Evolutionary conservation across 2,113 vertebrate genomes (phyloP).

Genomic region (Pluvianellus socialis): DNA sequence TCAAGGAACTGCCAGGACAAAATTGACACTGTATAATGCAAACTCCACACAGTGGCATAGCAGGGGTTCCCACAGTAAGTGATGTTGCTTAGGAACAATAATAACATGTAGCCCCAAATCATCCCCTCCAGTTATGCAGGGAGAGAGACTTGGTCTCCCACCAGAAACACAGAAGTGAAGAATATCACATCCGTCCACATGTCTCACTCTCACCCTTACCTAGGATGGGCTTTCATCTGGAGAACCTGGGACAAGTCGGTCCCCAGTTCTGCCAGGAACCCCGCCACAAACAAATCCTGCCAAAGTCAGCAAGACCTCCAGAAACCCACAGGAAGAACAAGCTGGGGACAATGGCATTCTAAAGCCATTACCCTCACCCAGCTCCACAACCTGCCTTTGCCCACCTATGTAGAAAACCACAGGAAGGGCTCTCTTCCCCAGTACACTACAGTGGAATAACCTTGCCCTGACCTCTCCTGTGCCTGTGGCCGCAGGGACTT

Average conservation of each 20-base stretch:
- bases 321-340: not conserved
- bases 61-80: not conserved
- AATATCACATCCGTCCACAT: not conserved
- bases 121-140: not conserved
- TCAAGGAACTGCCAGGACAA: slow-evolving; percentile 4
- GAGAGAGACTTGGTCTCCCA: not conserved
- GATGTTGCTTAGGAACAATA: slow-evolving; percentile 52
- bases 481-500: rapidly evolving
- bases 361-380: not conserved
- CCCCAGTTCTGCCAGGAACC: not conserved
- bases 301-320: not conserved
- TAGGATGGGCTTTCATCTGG: not conserved
- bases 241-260: not conserved
- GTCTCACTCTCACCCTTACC: not conserved
- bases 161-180: not conserved
- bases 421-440: not conserved
- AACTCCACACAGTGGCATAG: not conserved
- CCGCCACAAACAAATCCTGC: not conserved
- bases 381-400: not conserved
- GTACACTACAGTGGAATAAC: rapidly evolving
- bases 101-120: not conserved
- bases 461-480: not conserved
- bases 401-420: not conserved
- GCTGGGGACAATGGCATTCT: not conserved
- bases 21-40: not conserved